Conservation (phyloP, 1,140 invertebrate species). For the Magallana ariakensis region DNA sequence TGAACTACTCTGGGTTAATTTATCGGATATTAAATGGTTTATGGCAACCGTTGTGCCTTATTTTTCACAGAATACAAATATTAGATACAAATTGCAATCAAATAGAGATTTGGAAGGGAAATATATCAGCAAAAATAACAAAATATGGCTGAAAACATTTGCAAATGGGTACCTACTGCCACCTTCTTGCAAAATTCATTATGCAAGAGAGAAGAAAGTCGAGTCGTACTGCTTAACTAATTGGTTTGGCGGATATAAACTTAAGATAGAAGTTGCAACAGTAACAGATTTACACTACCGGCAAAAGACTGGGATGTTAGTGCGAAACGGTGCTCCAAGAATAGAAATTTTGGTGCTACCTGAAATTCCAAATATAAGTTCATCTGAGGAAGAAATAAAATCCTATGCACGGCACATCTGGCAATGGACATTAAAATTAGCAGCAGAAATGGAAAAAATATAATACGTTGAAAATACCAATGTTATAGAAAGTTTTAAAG, state of each 20-base stretch:
- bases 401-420: conserved; percentile 17
- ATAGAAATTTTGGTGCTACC: conserved; percentile 23
- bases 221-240: not conserved
- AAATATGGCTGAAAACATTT: too few species aligned
- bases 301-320: not conserved
- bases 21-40: too few species aligned
- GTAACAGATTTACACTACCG: not conserved
- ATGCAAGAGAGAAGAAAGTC: conserved; percentile 7
- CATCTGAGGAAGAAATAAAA: not conserved
- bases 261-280: conserved; percentile 28
- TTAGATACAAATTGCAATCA: too few species aligned
- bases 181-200: conserved; percentile 1
- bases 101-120: too few species aligned
- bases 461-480: too few species aligned
- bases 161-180: too few species aligned
- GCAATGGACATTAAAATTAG: conserved; percentile 18
- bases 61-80: too few species aligned
- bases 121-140: too few species aligned
- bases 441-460: not conserved
- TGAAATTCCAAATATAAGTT: not conserved
- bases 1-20: too few species aligned
- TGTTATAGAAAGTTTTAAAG: too few species aligned
- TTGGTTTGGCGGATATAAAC: too few species aligned
- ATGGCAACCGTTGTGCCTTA: too few species aligned
- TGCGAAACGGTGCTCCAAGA: not conserved